Base-by-base conservation (phyloP, 2,888 invertebrate species). In the Pegoplata infirma region DNA sequence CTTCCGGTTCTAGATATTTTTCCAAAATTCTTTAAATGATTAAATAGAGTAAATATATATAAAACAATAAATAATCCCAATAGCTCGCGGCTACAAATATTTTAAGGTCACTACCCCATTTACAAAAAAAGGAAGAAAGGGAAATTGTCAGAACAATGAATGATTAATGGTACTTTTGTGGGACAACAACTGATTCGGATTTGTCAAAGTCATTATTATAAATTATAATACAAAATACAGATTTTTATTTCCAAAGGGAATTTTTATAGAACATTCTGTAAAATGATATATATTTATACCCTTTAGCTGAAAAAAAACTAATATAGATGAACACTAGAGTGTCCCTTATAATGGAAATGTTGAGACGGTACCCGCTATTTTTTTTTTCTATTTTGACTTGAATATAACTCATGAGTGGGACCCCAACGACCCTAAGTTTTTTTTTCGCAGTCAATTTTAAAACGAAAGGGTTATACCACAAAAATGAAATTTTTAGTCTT, bases 181-280 rank as follows among this genome's bases (percentile, higher is more conserved):
- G 36, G 36, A 56, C 19, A 47, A 23, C 23, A 51, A 47, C n/a
- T n/a, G n/a, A n/a, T 25, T 36, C n/a, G 19, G 74, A 75, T 68
- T 68, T 61, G 36, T 75, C 67, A 75, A 68, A 61, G 55, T 75
- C 67, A 61, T 68, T 61, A 59, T 67, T 67, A 7, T 14, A 53
- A 21, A 10, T 66, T 58, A 58, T 66, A 36, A 10, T n/a, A 36
- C 12, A 12, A 36, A 36, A 36, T 36, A 12, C 10, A 36, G 36
- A 36, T 40, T 40, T 40, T 10, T n/a, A n/a, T 40, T 40, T 40
- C 36, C 36, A 12, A 0, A 40, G 36, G 36, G 36, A n/a, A 40
- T 40, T n/a, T 4, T 2, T 40, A n/a, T 40, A 12, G 36, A 32
- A 32, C 1, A 7, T 10, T 32, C n/a, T 40, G 14, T n/a, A n/a